A percentile compares a stretch with the other conserved stretches of the same genome.
Conservation (phyloP, 2,113 vertebrate genomes). For the Leptosomus discolor region DNA sequence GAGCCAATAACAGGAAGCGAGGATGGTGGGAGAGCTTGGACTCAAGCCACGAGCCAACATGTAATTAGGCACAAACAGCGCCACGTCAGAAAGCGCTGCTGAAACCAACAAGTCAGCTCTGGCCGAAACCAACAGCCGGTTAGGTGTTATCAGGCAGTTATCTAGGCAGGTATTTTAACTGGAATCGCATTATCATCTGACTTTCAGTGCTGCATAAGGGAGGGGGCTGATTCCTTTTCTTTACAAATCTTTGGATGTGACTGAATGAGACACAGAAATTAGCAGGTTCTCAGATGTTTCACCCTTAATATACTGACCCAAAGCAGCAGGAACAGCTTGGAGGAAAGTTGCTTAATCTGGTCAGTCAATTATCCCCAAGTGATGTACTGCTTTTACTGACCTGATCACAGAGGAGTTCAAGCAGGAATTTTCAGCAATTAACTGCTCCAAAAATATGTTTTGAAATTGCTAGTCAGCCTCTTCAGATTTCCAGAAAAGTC, state of each 20-base stretch:
- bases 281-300: neutral
- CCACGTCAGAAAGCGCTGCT: neutral
- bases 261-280: neutral
- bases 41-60: neutral
- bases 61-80: neutral
- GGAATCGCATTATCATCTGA: neutral
- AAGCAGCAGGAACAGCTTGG: neutral
- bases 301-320: neutral
- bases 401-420: neutral
- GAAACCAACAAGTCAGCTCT: slow-evolving; percentile 54
- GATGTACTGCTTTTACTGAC: neutral
- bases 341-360: neutral
- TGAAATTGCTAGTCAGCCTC: neutral
- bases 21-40: slow-evolving; percentile 39
- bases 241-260: neutral
- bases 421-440: neutral
- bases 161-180: slow-evolving; percentile 45
- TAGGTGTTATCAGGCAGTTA: slow-evolving; percentile 34
- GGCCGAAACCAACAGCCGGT: slow-evolving; percentile 14
- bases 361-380: fast-evolving
- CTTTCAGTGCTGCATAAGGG: neutral
- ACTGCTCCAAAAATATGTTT: neutral
- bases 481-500: neutral
- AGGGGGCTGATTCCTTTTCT: neutral
- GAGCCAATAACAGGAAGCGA: slow-evolving; percentile 33